Evolutionary conservation across 1,140 invertebrate species (phyloP).

Genomic region (Cydia amplana): DNA sequence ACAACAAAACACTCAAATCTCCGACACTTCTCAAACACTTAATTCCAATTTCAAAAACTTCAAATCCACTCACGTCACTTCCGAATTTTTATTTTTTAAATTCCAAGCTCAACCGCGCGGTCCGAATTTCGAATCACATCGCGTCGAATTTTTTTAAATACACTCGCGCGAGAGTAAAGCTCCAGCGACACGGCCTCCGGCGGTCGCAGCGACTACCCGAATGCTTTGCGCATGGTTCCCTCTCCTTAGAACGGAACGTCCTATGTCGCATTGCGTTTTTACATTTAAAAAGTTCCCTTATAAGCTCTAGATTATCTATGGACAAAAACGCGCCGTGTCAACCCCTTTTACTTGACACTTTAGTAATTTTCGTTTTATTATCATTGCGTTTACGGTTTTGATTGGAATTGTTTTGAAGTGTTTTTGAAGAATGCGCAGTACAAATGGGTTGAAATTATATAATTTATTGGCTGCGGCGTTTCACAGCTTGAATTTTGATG

Average conservation of each 20-base stretch:
- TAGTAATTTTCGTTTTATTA: constrained; percentile 26
- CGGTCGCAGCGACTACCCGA: constrained; percentile 41
- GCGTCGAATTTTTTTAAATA: constrained; percentile 24
- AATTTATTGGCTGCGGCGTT: constrained; percentile 22
- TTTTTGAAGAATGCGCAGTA: constrained; percentile 26
- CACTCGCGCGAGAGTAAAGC: not conserved
- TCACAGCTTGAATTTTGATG: constrained; percentile 16
- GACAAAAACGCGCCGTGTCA: not conserved
- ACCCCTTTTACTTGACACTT: constrained; percentile 13
- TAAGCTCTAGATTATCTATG: constrained; percentile 17
- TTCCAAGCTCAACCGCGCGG: not conserved
- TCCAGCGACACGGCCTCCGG: constrained; percentile 24
- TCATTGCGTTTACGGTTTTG: constrained; percentile 20
- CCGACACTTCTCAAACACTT: constrained; percentile 14
- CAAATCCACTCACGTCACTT: constrained; percentile 18
- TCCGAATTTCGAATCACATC: constrained; percentile 18
- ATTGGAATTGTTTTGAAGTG: constrained; percentile 5
- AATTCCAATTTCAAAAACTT: constrained; percentile 30
- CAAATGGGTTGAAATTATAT: constrained; percentile 25
- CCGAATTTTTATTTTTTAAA: not conserved
- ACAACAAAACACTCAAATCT: constrained; percentile 24
- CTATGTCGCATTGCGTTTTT: constrained; percentile 73
- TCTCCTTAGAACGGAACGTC: constrained; percentile 51
- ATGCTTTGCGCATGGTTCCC: constrained; percentile 69
- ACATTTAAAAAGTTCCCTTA: constrained; percentile 51